These are phyloP conservation scores for Germaria angustata DNA, from an alignment of 2,888 invertebrate genomes.

Conservation along the genomic window DNA sequence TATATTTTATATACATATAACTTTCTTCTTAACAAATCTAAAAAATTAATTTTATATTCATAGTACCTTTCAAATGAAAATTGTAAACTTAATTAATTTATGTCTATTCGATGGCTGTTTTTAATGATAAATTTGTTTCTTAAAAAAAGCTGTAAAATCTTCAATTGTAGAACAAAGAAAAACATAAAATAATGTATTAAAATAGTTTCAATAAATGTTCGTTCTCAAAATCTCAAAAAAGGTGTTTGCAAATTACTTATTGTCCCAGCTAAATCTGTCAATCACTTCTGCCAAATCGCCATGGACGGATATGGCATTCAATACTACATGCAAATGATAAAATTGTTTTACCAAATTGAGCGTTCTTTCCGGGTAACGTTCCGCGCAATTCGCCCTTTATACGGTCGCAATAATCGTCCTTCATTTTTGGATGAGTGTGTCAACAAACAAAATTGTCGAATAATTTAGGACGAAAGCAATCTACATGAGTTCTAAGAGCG, in stretches of 20 bases:
- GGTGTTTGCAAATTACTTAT: neutral
- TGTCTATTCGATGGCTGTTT: slow-evolving; percentile 56
- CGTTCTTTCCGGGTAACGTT: too few relatives aligned
- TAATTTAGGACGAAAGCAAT: too few relatives aligned
- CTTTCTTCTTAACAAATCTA: neutral
- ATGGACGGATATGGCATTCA: too few relatives aligned
- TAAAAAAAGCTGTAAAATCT: slow-evolving; percentile 19
- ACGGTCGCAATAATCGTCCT: too few relatives aligned
- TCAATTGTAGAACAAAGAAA: neutral
- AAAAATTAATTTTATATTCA: neutral
- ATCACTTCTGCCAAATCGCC: too few relatives aligned
- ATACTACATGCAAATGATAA: too few relatives aligned
- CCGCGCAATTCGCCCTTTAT: too few relatives aligned
- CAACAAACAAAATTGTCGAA: too few relatives aligned
- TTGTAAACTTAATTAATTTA: slow-evolving; percentile 32
- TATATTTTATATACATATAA: neutral
- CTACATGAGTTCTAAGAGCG: too few relatives aligned
- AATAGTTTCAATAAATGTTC: slow-evolving; percentile 57
- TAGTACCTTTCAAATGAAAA: neutral
- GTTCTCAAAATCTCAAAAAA: slow-evolving; percentile 44
- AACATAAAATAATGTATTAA: slow-evolving; percentile 1
- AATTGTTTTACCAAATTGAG: too few relatives aligned
- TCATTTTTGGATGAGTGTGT: too few relatives aligned
- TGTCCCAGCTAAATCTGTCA: too few relatives aligned
- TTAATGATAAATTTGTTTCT: slow-evolving; percentile 39